Evolutionary conservation across 37 sponge, comb jelly and placozoan genomes (phyloP).

Genomic region (Chondrilla cf. caribensis): DNA sequence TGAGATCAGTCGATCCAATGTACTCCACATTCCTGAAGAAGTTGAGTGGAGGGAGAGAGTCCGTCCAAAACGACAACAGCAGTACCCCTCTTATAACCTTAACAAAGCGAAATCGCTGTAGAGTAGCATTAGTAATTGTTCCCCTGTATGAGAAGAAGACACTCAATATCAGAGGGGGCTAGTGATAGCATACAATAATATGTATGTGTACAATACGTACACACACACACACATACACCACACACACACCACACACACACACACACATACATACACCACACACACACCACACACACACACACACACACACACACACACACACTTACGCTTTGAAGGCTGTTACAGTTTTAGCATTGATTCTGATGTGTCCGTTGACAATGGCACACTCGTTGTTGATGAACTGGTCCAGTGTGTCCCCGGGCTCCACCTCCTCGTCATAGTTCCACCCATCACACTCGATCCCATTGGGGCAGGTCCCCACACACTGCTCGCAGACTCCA

Average conservation of each 20-base stretch:
- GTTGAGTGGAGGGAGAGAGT: slow-evolving; percentile 2
- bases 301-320: not conserved
- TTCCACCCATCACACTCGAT: slow-evolving; percentile 14
- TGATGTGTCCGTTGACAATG: slow-evolving; percentile 15
- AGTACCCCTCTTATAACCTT: slow-evolving; percentile 22
- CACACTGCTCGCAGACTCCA: not conserved
- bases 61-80: not conserved
- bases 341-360: not conserved
- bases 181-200: not conserved
- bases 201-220: too few species aligned
- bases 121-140: not conserved
- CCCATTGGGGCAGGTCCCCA: not conserved
- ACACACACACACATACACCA: too few species aligned
- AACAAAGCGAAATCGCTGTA: not conserved
- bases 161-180: not conserved
- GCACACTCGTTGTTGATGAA: slow-evolving; percentile 16
- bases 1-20: slow-evolving; percentile 3
- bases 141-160: not conserved
- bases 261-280: too few species aligned
- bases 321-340: not conserved
- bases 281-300: too few species aligned
- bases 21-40: slow-evolving; percentile 28
- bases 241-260: too few species aligned
- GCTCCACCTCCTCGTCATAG: not conserved
- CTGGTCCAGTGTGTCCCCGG: not conserved